These are phyloP conservation scores for Dipodomys spectabilis DNA, from an alignment of 2,113 vertebrate genomes.

Conservation along the genomic window DNA sequence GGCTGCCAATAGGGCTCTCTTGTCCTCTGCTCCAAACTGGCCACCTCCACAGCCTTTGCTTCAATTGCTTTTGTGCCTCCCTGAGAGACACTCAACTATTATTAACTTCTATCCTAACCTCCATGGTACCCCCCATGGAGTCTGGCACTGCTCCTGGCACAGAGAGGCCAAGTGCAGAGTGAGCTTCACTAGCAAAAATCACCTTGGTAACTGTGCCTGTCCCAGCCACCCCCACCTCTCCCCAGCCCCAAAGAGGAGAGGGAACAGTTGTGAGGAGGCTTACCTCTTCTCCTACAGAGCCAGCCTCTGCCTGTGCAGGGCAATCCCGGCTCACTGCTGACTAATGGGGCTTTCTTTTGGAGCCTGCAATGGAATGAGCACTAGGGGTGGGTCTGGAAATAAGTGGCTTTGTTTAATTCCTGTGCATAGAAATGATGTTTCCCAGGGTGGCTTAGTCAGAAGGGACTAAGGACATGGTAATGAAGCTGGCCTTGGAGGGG, in stretches of 20 bases:
- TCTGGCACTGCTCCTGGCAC: neutral
- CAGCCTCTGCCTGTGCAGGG: neutral
- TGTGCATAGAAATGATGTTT: neutral
- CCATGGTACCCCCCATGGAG: accelerated
- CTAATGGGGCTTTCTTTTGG: neutral
- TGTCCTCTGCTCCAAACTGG: neutral
- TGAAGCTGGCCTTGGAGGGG: neutral
- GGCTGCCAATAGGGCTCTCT: neutral
- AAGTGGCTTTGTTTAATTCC: neutral
- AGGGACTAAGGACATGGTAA: neutral
- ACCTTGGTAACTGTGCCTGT: neutral
- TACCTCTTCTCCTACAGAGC: neutral
- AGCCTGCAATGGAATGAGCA: accelerated
- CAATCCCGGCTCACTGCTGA: no score
- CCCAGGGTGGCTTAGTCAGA: neutral
- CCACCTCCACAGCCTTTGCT: neutral
- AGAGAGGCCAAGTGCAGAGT: neutral
- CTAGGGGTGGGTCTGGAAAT: neutral
- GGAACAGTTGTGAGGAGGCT: no score
- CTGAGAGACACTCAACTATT: neutral
- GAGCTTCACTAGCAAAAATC: neutral
- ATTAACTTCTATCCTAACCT: neutral
- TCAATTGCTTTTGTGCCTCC: neutral
- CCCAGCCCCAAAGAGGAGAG: neutral
- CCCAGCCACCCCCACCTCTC: neutral